Base-by-base conservation (phyloP, 2,888 invertebrate genomes). In the Spialia ferax region DNA sequence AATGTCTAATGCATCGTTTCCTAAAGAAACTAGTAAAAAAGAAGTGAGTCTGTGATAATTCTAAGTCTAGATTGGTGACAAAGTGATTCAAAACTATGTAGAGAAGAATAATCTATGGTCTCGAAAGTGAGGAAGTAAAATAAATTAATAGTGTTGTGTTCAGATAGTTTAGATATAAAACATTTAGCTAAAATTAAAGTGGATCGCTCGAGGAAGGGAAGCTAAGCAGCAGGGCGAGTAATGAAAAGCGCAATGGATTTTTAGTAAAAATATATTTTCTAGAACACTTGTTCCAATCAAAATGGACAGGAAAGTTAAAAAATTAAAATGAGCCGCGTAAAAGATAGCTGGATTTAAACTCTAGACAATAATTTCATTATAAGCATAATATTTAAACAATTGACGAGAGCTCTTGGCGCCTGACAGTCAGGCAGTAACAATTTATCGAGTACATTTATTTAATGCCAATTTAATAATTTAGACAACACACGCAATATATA, bases 211-310 rank as follows among this genome's bases (percentile, higher is more conserved):
- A 63, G 70, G 72, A 77, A 79, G 80, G 82, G 79, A 76, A 71
- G 85, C 85, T 75, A 80, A 82, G 81, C 88, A 82, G 86, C 87
- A 73, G 88, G 89, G 79, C 82, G 84, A 84, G 82, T 80, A 93
- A 93, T 93, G 86, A 93, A 93, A 93, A 91, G 91, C 91, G 81
- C 75, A 82, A 87, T 84, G 86, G 82, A 82, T 83, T 88, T 67
- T 89, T 88, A 86, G 83, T 77, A 91, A 88, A 89, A 91, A 90
- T 93, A 92, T 92, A 92, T 92, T 91, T 91, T 83, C 80, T 77
- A 87, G 85, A 88, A 89, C 84, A 87, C 75, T 57, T 75, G 81
- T 85, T 88, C 86, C 85, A 88, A 86, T 87, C 73, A 85, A 86
- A 87, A 91, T 88, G 91, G 91, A 93, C 90, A 91, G 87, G 87